phyloP scores from a whole-genome alignment of 2,113 vertebrate species.

The Lichenostomus cassidix region DNA sequence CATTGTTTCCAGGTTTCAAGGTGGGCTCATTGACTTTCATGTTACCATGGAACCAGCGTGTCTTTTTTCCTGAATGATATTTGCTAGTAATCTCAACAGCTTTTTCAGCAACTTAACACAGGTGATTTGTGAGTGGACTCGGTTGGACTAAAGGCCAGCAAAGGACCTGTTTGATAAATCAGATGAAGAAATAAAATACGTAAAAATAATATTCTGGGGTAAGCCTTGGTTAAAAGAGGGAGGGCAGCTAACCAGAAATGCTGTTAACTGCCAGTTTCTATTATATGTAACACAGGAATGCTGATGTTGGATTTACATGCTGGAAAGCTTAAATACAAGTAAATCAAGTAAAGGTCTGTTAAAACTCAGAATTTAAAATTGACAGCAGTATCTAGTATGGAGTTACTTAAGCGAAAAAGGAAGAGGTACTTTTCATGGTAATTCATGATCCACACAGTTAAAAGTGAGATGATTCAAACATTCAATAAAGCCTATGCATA shows the following conservation, averaged over 20 bases:
- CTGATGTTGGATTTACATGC: neutral
- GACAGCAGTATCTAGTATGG: neutral
- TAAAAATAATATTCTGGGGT: neutral
- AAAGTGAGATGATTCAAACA: neutral
- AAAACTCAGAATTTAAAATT: neutral
- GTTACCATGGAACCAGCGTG: slow-evolving; percentile 66
- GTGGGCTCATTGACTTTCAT: slow-evolving; percentile 66
- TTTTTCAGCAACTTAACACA: slow-evolving; percentile 57
- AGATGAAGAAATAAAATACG: neutral
- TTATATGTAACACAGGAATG: neutral
- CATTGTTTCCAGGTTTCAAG: slow-evolving; percentile 71
- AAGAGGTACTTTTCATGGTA: neutral
- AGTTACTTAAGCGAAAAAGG: neutral
- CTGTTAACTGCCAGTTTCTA: neutral
- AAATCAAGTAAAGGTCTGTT: neutral
- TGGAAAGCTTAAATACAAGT: neutral
- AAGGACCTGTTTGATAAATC: neutral
- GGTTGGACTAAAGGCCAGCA: neutral
- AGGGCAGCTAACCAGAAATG: neutral
- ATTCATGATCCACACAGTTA: neutral
- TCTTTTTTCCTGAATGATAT: slow-evolving; percentile 67
- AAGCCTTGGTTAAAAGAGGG: neutral
- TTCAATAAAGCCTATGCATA: neutral
- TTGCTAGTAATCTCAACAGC: slow-evolving; percentile 60
- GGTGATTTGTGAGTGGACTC: slow-evolving; percentile 40